Evolutionary conservation across 2,888 invertebrate genomes (phyloP).

Genomic region (Cheilosia vernalis): DNA sequence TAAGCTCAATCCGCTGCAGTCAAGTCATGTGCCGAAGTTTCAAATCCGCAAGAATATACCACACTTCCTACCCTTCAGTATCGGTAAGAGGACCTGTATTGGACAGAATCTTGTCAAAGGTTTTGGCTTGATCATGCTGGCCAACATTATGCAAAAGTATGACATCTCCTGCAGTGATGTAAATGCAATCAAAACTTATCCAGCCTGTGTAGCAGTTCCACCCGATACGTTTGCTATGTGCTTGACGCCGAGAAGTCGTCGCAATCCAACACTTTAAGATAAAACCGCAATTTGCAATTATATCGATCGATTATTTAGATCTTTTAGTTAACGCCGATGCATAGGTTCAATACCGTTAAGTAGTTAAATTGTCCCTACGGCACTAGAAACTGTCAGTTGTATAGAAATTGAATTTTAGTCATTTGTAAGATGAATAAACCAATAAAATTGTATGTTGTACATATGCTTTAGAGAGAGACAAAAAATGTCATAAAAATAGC

Average conservation of each 20-base stretch:
- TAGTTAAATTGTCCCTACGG: conserved; percentile 26
- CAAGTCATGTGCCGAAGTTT: conserved; percentile 75
- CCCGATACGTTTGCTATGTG: conserved; percentile 88
- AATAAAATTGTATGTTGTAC: conserved; percentile 68
- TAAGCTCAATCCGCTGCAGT: neutral
- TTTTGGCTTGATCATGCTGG: conserved; percentile 88
- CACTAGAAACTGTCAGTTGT: conserved; percentile 6
- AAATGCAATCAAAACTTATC: conserved; percentile 85
- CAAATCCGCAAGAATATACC: conserved; percentile 84
- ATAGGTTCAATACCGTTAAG: conserved; percentile 32
- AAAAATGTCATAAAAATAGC: conserved; percentile 50
- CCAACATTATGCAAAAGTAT: conserved; percentile 88
- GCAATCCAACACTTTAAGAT: neutral
- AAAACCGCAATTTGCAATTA: conserved; percentile 24
- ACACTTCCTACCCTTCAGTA: conserved; percentile 92
- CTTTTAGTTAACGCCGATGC: conserved; percentile 8
- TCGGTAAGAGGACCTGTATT: conserved; percentile 91
- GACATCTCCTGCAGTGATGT: conserved; percentile 85
- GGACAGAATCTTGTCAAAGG: conserved; percentile 90
- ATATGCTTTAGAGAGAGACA: conserved; percentile 51
- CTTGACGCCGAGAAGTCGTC: conserved; percentile 84
- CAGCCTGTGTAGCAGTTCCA: conserved; percentile 89
- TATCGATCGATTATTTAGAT: conserved; percentile 63
- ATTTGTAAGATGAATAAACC: conserved; percentile 53
- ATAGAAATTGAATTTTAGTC: conserved; percentile 44